Percentiles rank a stretch among this genome's conserved stretches.
phyloP scores from a whole-genome alignment of 2,888 invertebrate species.

The Tanypteryx hageni region DNA sequence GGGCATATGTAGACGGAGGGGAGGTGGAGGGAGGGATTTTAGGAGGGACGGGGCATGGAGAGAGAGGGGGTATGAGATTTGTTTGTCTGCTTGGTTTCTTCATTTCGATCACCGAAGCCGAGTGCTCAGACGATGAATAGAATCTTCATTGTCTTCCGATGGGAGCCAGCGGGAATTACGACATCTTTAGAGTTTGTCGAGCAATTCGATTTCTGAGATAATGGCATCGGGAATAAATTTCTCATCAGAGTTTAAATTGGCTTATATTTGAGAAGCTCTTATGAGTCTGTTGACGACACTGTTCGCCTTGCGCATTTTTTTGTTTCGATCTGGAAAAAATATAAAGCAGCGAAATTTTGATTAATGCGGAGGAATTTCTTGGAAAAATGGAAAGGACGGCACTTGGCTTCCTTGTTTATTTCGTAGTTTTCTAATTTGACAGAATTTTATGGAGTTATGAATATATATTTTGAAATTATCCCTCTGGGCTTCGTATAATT shows the following conservation, averaged over 20 bases:
- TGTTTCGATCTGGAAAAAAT: neutral
- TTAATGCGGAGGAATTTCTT: neutral
- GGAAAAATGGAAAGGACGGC: neutral
- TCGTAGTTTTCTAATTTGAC: neutral
- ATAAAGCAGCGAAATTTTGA: neutral
- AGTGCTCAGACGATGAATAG: neutral
- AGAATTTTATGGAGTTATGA: neutral
- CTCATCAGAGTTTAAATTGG: neutral
- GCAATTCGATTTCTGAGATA: constrained; percentile 22
- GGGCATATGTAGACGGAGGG: neutral
- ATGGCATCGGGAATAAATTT: constrained; percentile 21
- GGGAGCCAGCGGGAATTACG: constrained; percentile 37
- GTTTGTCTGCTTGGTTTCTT: constrained; percentile 53
- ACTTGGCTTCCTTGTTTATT: neutral
- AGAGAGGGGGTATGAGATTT: neutral
- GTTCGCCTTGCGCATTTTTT: neutral
- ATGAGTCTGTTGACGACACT: neutral
- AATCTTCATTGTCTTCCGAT: constrained; percentile 50
- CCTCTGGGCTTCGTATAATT: neutral
- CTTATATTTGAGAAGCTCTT: neutral
- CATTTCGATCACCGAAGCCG: constrained; percentile 49
- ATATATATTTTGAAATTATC: neutral
- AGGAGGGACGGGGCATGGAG: neutral
- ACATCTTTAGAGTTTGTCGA: constrained; percentile 44
- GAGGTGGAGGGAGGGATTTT: neutral